phyloP scores from a whole-genome alignment of 2,113 vertebrate genomes.

The Genyomyrus donnyi region DNA sequence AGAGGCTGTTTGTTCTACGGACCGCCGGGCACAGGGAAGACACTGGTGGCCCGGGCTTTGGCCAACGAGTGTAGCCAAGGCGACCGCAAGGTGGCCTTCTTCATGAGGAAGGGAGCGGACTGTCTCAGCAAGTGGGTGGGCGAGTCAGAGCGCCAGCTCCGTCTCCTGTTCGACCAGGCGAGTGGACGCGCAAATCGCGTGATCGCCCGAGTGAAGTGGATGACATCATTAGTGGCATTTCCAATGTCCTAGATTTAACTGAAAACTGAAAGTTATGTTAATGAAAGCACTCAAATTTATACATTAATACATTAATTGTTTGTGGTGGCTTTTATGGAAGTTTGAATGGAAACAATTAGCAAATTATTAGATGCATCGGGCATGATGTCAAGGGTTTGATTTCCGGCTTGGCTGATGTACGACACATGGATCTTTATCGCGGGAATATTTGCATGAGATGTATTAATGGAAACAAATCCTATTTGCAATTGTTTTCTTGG shows the following conservation, averaged over 20 bases:
- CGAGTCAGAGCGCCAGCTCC: slow-evolving; percentile 94
- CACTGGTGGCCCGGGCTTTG: slow-evolving; percentile 91
- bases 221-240: background rate
- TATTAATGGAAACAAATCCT: background rate
- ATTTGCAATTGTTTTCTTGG: background rate
- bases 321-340: background rate
- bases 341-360: background rate
- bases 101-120: slow-evolving; percentile 98
- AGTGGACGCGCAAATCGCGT: slow-evolving; percentile 26
- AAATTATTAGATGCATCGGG: background rate
- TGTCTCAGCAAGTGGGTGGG: slow-evolving; percentile 99
- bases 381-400: background rate
- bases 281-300: background rate
- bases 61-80: slow-evolving; percentile 97
- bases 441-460: background rate
- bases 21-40: slow-evolving; percentile 96
- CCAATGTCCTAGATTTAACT: background rate
- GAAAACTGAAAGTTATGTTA: background rate
- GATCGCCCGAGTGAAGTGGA: background rate
- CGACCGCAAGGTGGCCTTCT: slow-evolving; percentile 94
- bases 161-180: slow-evolving; percentile 98
- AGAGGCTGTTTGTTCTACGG: slow-evolving; percentile 98
- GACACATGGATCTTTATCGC: background rate
- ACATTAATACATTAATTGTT: background rate
- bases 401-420: background rate